phyloP scores from a whole-genome alignment of 2,113 vertebrate genomes.

The Festucalex cinctus region DNA sequence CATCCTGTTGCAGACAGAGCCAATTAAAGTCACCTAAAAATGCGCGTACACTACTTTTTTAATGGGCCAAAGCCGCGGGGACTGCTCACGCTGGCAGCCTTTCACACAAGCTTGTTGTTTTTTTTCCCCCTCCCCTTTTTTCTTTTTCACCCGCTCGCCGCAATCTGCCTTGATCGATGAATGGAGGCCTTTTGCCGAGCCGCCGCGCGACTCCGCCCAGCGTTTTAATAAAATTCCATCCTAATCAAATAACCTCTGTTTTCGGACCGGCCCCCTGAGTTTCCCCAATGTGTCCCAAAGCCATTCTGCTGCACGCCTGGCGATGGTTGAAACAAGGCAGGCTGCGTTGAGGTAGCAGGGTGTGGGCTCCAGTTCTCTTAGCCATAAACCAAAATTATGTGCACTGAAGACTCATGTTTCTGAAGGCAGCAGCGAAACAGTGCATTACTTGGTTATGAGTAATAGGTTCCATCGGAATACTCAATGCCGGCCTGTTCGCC shows the following conservation, averaged over 20 bases:
- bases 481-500: conserved; percentile 53
- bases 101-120: conserved; percentile 72
- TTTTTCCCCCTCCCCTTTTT: background rate
- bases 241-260: conserved; percentile 82
- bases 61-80: conserved; percentile 61
- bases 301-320: conserved; percentile 50
- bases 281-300: conserved; percentile 58
- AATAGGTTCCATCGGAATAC: conserved; percentile 56
- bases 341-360: conserved; percentile 67
- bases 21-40: conserved; percentile 58
- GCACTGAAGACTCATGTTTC: conserved; percentile 66
- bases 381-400: conserved; percentile 72
- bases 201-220: conserved; percentile 71
- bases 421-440: conserved; percentile 61
- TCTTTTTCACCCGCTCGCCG: conserved; percentile 21
- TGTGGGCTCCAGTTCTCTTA: conserved; percentile 62
- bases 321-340: conserved; percentile 53
- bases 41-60: conserved; percentile 58
- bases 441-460: conserved; percentile 60
- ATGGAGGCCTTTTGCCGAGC: conserved; percentile 73
- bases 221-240: conserved; percentile 77
- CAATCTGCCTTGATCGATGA: conserved; percentile 71
- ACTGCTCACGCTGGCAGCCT: conserved; percentile 55
- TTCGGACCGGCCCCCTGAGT: conserved; percentile 61
- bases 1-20: conserved; percentile 43